Evolutionary conservation across 2,888 invertebrate species (phyloP).

Genomic region (Tolmerus cingulatus): DNA sequence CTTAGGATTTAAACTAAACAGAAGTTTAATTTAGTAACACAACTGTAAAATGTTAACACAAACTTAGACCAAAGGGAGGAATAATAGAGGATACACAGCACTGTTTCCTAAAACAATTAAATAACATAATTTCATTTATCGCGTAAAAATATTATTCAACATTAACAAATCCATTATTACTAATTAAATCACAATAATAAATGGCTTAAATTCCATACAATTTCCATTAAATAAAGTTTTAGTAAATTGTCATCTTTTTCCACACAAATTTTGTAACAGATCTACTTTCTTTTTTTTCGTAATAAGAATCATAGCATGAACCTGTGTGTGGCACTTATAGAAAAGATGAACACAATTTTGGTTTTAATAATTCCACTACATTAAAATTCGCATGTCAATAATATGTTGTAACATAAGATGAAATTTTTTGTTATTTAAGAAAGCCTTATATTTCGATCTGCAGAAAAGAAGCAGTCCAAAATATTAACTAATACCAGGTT

Average conservation of each 20-base stretch:
- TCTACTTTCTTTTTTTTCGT: background rate
- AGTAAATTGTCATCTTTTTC: background rate
- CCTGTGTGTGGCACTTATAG: background rate
- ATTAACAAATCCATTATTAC: slow-evolving; percentile 24
- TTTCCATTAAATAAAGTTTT: background rate
- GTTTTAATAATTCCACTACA: background rate
- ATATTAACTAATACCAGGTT: background rate
- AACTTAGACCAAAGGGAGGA: background rate
- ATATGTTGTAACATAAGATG: too few species aligned
- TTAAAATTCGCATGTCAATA: background rate
- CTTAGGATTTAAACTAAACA: background rate
- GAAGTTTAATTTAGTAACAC: background rate
- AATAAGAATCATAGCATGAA: background rate
- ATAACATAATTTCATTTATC: slow-evolving; percentile 26
- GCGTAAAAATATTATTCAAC: background rate
- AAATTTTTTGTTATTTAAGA: too few species aligned
- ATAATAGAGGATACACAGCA: slow-evolving; percentile 28
- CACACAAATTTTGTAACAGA: background rate
- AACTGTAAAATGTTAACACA: background rate
- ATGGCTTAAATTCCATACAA: slow-evolving; percentile 10
- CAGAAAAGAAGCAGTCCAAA: background rate
- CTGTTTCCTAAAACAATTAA: slow-evolving; percentile 19
- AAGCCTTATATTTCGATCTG: background rate
- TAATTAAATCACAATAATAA: slow-evolving; percentile 25
- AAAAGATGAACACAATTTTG: background rate